Percentiles rank a stretch among this genome's conserved stretches.
phyloP scores from a whole-genome alignment of 1,140 invertebrate species.

The Anagrus nilaparvatae region DNA sequence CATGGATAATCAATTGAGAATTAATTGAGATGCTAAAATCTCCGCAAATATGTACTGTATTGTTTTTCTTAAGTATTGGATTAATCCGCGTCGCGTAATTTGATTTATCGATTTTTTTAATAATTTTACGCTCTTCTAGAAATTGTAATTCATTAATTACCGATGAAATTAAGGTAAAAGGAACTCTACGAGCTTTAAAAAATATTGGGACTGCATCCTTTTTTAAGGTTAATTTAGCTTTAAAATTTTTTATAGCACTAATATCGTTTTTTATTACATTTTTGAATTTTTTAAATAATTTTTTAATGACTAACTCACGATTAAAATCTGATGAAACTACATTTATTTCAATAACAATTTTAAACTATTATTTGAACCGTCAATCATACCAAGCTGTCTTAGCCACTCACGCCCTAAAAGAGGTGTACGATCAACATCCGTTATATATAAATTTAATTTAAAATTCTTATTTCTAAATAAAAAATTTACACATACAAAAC shows the following conservation, averaged over 20 bases:
- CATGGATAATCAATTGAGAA: neutral
- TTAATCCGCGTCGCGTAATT: neutral
- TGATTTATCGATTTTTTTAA: neutral
- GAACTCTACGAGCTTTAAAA: neutral
- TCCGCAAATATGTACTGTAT: slow-evolving; percentile 1
- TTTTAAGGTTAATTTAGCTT: too few relatives aligned
- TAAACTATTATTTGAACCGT: too few relatives aligned
- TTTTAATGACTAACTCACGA: too few relatives aligned
- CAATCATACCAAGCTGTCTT: too few relatives aligned
- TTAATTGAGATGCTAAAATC: slow-evolving; percentile 2
- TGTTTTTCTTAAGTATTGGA: neutral
- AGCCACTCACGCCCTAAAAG: neutral
- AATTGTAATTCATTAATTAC: neutral
- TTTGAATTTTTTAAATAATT: too few relatives aligned
- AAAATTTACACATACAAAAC: neutral
- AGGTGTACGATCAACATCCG: neutral
- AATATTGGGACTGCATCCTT: neutral
- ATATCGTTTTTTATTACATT: too few relatives aligned
- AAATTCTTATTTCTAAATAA: neutral
- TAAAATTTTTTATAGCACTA: too few relatives aligned
- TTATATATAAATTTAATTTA: slow-evolving; percentile 5
- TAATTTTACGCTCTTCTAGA: neutral
- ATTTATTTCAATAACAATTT: too few relatives aligned
- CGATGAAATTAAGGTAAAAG: neutral
- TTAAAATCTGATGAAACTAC: too few relatives aligned